Percentiles rank a stretch among this genome's conserved stretches.
phyloP scores from a whole-genome alignment of 2,888 invertebrate genomes.

The Lamellibrachia columna region DNA sequence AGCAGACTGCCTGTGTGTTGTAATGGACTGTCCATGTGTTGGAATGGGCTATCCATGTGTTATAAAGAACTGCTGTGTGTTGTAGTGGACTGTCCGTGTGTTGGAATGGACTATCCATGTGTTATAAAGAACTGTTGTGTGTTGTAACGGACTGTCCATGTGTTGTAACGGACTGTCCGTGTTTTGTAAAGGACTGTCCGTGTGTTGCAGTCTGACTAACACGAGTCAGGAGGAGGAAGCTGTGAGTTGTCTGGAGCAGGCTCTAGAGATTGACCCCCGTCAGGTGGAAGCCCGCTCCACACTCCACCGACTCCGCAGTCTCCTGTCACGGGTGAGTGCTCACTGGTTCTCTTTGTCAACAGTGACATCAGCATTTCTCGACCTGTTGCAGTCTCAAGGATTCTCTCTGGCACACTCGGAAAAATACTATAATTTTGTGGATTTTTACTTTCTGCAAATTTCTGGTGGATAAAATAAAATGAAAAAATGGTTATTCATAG shows the following conservation, averaged over 20 bases:
- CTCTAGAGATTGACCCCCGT: conserved; percentile 27
- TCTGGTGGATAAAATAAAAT: background rate
- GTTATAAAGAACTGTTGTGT: too few relatives aligned
- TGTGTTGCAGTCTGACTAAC: conserved; percentile 29
- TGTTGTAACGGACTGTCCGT: too few relatives aligned
- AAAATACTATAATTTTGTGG: background rate
- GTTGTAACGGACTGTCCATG: too few relatives aligned
- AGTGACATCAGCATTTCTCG: too few relatives aligned
- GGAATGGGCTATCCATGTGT: too few relatives aligned
- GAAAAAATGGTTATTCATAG: background rate
- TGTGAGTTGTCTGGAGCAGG: conserved; percentile 28
- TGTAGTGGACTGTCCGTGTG: too few relatives aligned
- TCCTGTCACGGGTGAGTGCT: conserved; percentile 3
- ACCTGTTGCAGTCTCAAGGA: background rate
- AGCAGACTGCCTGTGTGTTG: too few relatives aligned
- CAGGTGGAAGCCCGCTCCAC: conserved; percentile 20
- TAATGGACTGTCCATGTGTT: too few relatives aligned
- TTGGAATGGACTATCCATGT: too few relatives aligned
- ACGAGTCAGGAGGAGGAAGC: conserved; percentile 29
- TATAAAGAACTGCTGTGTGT: too few relatives aligned
- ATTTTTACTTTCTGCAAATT: background rate
- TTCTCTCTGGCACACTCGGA: background rate
- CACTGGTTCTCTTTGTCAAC: background rate
- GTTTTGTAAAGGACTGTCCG: background rate
- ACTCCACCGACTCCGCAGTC: conserved; percentile 20